Conservation (phyloP, 2,113 vertebrate species). For the Peucedramus taeniatus region DNA sequence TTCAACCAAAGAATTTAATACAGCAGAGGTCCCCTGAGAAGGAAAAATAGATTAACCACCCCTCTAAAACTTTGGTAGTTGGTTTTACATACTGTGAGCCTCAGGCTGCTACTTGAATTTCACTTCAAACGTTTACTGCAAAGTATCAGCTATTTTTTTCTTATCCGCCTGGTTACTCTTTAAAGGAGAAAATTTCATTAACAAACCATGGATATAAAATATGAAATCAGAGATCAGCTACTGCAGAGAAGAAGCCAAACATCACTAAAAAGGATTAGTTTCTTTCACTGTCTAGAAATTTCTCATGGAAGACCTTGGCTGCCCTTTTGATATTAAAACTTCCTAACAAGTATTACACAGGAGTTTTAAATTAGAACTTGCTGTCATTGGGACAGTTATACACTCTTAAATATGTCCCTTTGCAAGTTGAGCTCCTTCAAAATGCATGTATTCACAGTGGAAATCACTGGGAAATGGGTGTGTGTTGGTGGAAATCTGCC, state of each 20-base stretch:
- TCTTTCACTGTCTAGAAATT: constrained; percentile 79
- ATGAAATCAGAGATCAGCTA: constrained; percentile 72
- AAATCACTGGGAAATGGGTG: constrained; percentile 58
- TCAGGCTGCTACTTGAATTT: constrained; percentile 59
- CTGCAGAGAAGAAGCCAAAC: constrained; percentile 69
- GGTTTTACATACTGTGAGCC: constrained; percentile 60
- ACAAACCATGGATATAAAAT: constrained; percentile 71
- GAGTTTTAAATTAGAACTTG: constrained; percentile 78
- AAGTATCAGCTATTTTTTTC: constrained; percentile 36
- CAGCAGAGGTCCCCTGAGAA: constrained; percentile 37
- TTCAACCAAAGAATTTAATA: constrained; percentile 30
- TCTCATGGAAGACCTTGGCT: constrained; percentile 80
- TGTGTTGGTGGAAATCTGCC: constrained; percentile 45
- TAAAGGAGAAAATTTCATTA: constrained; percentile 71
- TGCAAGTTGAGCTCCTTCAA: constrained; percentile 62
- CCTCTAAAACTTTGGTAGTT: constrained; percentile 31
- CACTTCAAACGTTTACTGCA: constrained; percentile 51
- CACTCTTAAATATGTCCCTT: constrained; percentile 74
- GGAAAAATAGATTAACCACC: constrained; percentile 23
- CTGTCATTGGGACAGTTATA: constrained; percentile 78
- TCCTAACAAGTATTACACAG: constrained; percentile 80
- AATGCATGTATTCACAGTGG: constrained; percentile 18
- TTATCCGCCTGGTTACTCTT: constrained; percentile 60
- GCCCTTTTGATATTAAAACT: constrained; percentile 81
- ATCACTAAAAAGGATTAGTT: constrained; percentile 76